Percentiles rank a stretch among this genome's conserved stretches.
Conservation (phyloP, 2,113 vertebrate species). For the Heloderma charlesbogerti region DNA sequence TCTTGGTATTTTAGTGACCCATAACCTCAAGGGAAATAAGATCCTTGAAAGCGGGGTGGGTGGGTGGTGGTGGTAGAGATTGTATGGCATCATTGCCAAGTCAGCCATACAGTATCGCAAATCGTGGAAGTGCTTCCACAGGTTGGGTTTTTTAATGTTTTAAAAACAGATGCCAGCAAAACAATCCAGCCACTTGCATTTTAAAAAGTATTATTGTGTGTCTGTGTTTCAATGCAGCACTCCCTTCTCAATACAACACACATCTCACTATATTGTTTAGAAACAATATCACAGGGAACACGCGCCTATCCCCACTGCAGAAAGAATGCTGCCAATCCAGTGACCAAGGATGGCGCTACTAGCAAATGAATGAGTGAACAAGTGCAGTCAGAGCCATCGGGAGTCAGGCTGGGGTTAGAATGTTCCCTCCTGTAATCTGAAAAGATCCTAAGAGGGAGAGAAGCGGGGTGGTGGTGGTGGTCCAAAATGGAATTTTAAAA, state of each 20-base stretch:
- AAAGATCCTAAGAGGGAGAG: background rate
- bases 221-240: background rate
- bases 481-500: background rate
- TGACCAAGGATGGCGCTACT: background rate
- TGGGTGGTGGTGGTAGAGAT: no score
- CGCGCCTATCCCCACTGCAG: background rate
- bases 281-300: background rate
- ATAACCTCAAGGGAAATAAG: constrained; percentile 45
- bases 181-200: background rate
- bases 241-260: background rate
- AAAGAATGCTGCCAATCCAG: background rate
- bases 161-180: background rate
- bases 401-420: no score
- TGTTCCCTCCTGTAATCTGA: background rate
- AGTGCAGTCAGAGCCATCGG: no score
- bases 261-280: background rate
- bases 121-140: background rate
- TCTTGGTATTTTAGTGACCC: constrained; percentile 38
- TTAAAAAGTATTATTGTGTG: background rate
- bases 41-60: background rate
- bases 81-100: background rate
- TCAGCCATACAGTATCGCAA: background rate
- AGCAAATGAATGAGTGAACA: background rate
- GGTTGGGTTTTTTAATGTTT: background rate
- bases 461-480: background rate